A percentile compares a stretch with the other conserved stretches of the same genome.
phyloP scores from a whole-genome alignment of 2,797 vertebrate species.

The Sorex maritimensis region DNA sequence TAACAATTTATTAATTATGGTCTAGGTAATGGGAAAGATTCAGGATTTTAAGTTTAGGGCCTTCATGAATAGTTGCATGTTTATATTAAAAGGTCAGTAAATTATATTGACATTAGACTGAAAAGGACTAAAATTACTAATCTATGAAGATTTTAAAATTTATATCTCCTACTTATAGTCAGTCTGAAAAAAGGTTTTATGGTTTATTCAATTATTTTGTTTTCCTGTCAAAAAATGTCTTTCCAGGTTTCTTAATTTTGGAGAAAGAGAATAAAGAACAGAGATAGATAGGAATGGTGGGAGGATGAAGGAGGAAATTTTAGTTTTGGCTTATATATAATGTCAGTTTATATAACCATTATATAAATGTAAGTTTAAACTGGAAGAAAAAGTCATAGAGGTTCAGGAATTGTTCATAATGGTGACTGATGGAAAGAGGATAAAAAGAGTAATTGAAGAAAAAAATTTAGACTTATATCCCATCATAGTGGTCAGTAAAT shows the following conservation, averaged over 20 bases:
- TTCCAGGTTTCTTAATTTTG: conserved; percentile 53
- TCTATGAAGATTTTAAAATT: conserved; percentile 28
- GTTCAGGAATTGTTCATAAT: not conserved
- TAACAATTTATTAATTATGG: conserved; percentile 58
- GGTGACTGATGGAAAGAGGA: not conserved
- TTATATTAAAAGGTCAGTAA: conserved; percentile 74
- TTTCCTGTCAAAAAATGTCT: not conserved
- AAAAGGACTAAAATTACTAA: conserved; percentile 57
- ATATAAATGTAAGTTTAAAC: conserved; percentile 13
- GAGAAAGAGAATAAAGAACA: not conserved
- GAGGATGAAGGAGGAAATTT: conserved; percentile 17
- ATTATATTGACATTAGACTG: conserved; percentile 75
- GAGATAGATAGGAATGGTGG: not conserved
- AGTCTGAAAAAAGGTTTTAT: conserved; percentile 55
- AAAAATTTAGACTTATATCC: not conserved
- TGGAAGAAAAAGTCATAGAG: conserved; percentile 31
- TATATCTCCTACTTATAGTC: not conserved
- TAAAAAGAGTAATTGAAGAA: conserved; percentile 43
- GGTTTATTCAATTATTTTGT: not conserved
- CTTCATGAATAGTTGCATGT: conserved; percentile 69
- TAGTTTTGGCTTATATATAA: conserved; percentile 10
- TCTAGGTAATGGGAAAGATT: conserved; percentile 41
- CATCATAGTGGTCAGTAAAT: conserved; percentile 16
- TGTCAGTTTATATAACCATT: conserved; percentile 2
- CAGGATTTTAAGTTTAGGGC: conserved; percentile 62